A percentile compares a stretch with the other conserved stretches of the same genome.
These are phyloP conservation scores for Lasioglossum lativentre DNA, from an alignment of 2,888 invertebrate species.

Conservation along the genomic window DNA sequence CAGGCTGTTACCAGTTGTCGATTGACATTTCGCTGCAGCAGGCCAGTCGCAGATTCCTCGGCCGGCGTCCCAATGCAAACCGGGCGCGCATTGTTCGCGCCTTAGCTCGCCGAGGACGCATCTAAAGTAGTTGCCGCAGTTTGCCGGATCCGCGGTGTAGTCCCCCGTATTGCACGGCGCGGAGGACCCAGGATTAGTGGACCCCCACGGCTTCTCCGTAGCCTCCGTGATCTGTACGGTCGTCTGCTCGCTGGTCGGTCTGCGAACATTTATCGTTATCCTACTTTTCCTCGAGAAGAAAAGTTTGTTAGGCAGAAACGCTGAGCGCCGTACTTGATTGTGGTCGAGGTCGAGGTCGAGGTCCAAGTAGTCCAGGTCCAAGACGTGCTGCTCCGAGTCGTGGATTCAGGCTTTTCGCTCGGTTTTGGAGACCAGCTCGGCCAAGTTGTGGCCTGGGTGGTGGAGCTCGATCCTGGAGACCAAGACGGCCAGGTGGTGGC, in stretches of 20 bases:
- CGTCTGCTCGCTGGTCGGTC: slow-evolving; percentile 46
- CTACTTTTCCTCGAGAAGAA: not conserved
- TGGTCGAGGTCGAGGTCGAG: slow-evolving; percentile 68
- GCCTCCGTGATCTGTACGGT: slow-evolving; percentile 76
- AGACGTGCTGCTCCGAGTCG: slow-evolving; percentile 29
- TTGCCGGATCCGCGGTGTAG: slow-evolving; percentile 87
- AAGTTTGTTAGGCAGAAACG: not conserved
- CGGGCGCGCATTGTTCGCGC: slow-evolving; percentile 91
- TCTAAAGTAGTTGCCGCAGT: slow-evolving; percentile 91
- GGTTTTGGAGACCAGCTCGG: slow-evolving; percentile 51
- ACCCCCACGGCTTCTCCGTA: slow-evolving; percentile 69
- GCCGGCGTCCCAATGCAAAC: slow-evolving; percentile 91
- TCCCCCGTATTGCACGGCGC: slow-evolving; percentile 84
- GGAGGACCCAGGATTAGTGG: slow-evolving; percentile 74
- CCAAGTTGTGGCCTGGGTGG: slow-evolving; percentile 35
- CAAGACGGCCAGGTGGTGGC: slow-evolving; percentile 76
- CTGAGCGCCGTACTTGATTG: slow-evolving; percentile 48
- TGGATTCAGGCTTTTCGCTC: slow-evolving; percentile 16
- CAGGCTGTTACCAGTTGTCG: slow-evolving; percentile 46
- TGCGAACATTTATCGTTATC: not conserved
- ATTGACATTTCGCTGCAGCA: slow-evolving; percentile 88
- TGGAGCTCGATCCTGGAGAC: slow-evolving; percentile 34
- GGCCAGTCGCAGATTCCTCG: slow-evolving; percentile 93
- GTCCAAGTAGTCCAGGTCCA: slow-evolving; percentile 63
- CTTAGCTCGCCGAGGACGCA: slow-evolving; percentile 90